A percentile compares a stretch with the other conserved stretches of the same genome.
Evolutionary conservation across 1,140 invertebrate species (phyloP).

Genomic region (Teleopsis dalmanni): DNA sequence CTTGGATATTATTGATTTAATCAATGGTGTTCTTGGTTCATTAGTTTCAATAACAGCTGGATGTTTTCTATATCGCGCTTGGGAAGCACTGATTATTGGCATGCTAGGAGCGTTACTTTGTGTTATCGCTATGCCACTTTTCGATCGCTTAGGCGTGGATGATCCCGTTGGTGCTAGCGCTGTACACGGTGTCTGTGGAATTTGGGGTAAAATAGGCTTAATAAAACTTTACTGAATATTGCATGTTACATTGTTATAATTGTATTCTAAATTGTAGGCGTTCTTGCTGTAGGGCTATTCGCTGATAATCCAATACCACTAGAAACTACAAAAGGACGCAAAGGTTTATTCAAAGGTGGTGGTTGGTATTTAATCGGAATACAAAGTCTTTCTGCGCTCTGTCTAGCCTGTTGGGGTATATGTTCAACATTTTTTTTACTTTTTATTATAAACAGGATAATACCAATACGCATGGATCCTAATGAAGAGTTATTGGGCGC

Average conservation of each 20-base stretch:
- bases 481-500: slow-evolving; percentile 80
- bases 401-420: slow-evolving; percentile 65
- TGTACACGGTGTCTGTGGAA: slow-evolving; percentile 72
- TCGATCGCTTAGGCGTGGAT: slow-evolving; percentile 72
- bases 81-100: slow-evolving; percentile 80
- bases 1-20: slow-evolving; percentile 74
- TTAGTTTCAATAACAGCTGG: slow-evolving; percentile 86
- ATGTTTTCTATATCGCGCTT: slow-evolving; percentile 77
- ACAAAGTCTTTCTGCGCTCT: slow-evolving; percentile 64
- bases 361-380: slow-evolving; percentile 80
- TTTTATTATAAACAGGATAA: slow-evolving; percentile 67
- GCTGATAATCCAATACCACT: slow-evolving; percentile 76
- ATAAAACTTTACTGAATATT: neutral
- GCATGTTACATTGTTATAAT: neutral
- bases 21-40: slow-evolving; percentile 82
- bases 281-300: slow-evolving; percentile 83
- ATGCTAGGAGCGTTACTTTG: slow-evolving; percentile 67
- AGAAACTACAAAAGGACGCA: slow-evolving; percentile 66
- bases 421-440: slow-evolving; percentile 60
- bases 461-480: slow-evolving; percentile 74
- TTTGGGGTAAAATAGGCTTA: slow-evolving; percentile 48
- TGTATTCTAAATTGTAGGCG: slow-evolving; percentile 51
- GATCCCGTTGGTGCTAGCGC: slow-evolving; percentile 87
- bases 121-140: slow-evolving; percentile 59
- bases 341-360: slow-evolving; percentile 77